A percentile compares a stretch with the other conserved stretches of the same genome.
Conservation (phyloP, 2,888 invertebrate species). For the Marasmarcha lunaedactyla region DNA sequence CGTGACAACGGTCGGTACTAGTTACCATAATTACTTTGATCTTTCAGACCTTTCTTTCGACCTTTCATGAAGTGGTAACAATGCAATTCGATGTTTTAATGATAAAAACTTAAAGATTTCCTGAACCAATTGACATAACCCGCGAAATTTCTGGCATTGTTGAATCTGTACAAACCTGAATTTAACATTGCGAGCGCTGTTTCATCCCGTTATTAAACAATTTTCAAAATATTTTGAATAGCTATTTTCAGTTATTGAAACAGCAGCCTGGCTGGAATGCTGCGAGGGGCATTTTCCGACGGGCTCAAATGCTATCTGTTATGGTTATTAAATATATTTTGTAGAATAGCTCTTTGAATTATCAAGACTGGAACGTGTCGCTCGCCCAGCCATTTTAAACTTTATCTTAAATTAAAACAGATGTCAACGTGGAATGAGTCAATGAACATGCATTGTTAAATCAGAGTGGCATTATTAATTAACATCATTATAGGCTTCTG, state of each 20-base stretch:
- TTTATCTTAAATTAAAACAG: no score
- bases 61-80: neutral
- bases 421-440: no score
- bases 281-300: slow-evolving; percentile 22
- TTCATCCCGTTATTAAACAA: slow-evolving; percentile 60
- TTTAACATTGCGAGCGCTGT: slow-evolving; percentile 33
- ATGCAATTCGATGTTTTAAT: neutral
- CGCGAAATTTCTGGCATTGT: slow-evolving; percentile 49
- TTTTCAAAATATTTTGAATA: slow-evolving; percentile 71
- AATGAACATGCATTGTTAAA: no score
- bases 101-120: slow-evolving; percentile 11
- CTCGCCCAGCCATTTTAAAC: no score
- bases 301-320: slow-evolving; percentile 21
- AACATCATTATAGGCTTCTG: no score
- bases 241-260: slow-evolving; percentile 68
- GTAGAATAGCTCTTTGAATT: neutral
- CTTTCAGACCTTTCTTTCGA: no score
- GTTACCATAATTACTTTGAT: no score
- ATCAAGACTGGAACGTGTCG: no score
- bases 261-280: slow-evolving; percentile 55
- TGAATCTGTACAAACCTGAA: slow-evolving; percentile 37
- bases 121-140: slow-evolving; percentile 36
- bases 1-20: no score
- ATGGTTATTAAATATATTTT: slow-evolving; percentile 29
- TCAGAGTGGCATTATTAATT: no score